A percentile compares a stretch with the other conserved stretches of the same genome.
Conservation (phyloP, 92 coral and sea anemone genomes). For the Epizoanthus rinbou region DNA sequence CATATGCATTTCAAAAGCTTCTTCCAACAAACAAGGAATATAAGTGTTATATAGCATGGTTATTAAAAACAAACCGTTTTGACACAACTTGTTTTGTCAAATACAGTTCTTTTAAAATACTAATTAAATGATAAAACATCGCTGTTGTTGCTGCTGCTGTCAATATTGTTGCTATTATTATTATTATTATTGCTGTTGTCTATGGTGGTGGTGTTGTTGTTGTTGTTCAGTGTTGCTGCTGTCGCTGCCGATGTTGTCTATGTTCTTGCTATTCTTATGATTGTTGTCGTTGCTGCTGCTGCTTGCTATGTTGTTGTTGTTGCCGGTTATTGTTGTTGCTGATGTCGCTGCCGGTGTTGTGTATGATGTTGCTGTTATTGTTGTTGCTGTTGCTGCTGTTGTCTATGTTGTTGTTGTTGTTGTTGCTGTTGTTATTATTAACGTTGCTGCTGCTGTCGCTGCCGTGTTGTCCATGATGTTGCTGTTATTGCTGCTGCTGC, state of each 20-base stretch:
- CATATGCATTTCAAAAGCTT: too few relatives aligned
- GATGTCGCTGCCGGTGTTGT: neutral
- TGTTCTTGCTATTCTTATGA: too few relatives aligned
- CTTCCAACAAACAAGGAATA: too few relatives aligned
- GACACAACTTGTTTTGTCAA: too few relatives aligned
- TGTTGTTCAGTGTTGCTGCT: neutral
- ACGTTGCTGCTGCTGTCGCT: neutral
- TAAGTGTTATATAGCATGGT: too few relatives aligned
- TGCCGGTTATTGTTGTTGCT: neutral
- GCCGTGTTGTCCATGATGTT: neutral
- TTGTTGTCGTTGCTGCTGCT: neutral
- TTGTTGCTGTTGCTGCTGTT: neutral
- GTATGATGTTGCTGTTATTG: neutral
- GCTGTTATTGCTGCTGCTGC: neutral
- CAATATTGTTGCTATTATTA: too few relatives aligned
- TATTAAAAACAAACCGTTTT: too few relatives aligned
- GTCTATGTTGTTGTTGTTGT: neutral
- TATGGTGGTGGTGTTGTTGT: neutral
- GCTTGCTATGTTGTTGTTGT: neutral
- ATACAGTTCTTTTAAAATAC: too few relatives aligned
- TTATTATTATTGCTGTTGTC: neutral
- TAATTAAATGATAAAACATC: too few relatives aligned
- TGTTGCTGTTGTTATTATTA: neutral
- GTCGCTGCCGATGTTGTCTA: neutral
- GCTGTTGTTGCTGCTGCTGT: too few relatives aligned